Base-by-base conservation (phyloP, 2,113 vertebrate species). In the Platysternon megacephalum region DNA sequence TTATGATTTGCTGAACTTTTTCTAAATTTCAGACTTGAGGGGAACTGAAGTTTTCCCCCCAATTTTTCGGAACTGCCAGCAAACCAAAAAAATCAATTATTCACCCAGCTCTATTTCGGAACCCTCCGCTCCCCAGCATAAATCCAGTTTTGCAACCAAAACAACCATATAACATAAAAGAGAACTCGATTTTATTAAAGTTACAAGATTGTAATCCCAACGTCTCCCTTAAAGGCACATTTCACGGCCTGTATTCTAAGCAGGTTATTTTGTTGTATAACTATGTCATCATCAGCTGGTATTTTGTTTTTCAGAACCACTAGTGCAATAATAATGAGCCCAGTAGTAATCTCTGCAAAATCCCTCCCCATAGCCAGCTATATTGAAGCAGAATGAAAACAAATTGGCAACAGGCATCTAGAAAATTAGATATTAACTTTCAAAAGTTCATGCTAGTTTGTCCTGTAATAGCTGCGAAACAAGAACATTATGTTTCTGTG, bases 361-460 rank as follows among this genome's bases (percentile, higher is more conserved):
- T 95, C 89, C 88, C 51, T 92, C 91, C 95, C 93, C 88, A 39
- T 79, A 94, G 96, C 90, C 78, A 89, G 58, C 80, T 91, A 91
- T 86, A 87, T 29, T 89, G 95, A 95, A 96, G 88, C 53, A 95
- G 89, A 93, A 96, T 87, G 94, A 95, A 97, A 97, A 96, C 93
- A 96, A 95, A 96, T 96, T 91, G 87, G 89, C 94, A 97, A 88
- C 86, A 96, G 92, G 89, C 94, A 93, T 91, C 85, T 94, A 96
- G 94, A 96, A 97, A 98, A 97, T 97, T 92, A 94, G 94, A 93
- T 95, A 94, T 90, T 96, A 97, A 97, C 96, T 96, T 97, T 91
- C 89, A 90, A 58, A 97, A 97, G 91, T 94, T 88, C 91, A 56
- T 93, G 92, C 46, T 94, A 86, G 84, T 94, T 97, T 97, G 94